These are phyloP conservation scores for Hetaerina americana DNA, from an alignment of 1,140 invertebrate genomes.

Conservation along the genomic window DNA sequence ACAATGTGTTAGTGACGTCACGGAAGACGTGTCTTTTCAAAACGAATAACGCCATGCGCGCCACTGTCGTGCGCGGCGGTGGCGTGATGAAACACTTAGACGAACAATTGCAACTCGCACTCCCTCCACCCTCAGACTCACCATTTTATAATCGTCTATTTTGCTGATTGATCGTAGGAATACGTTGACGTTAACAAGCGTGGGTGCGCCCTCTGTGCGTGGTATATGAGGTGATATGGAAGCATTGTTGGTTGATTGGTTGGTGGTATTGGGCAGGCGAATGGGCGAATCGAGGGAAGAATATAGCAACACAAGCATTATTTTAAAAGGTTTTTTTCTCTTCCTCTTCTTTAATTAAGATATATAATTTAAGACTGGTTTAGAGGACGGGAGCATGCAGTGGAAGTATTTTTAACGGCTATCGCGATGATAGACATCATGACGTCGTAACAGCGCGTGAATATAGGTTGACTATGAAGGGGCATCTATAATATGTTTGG, in stretches of 20 bases:
- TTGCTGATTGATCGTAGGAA: constrained; percentile 93
- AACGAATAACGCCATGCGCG: not conserved
- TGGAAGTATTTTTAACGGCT: too few species aligned
- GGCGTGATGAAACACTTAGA: not conserved
- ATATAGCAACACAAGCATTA: constrained; percentile 20
- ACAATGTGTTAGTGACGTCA: not conserved
- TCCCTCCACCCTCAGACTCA: constrained; percentile 46
- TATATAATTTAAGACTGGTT: too few species aligned
- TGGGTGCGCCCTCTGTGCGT: constrained; percentile 44
- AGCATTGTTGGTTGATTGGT: too few species aligned
- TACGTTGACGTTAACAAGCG: constrained; percentile 78
- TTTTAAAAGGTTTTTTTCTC: too few species aligned
- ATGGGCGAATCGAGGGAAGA: constrained; percentile 34
- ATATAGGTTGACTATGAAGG: too few species aligned
- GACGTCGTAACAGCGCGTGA: too few species aligned
- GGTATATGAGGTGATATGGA: too few species aligned
- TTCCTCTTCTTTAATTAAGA: too few species aligned
- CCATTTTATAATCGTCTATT: constrained; percentile 98
- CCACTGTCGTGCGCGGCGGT: not conserved
- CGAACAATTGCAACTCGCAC: constrained; percentile 4
- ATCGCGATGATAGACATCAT: too few species aligned
- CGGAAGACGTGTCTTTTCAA: not conserved
- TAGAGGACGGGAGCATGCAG: too few species aligned
- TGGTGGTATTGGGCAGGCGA: constrained; percentile 12
- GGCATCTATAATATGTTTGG: too few species aligned